Percentiles rank a stretch among this genome's conserved stretches.
phyloP scores from a whole-genome alignment of 2,888 invertebrate species.

The Leptopilina myrica region DNA sequence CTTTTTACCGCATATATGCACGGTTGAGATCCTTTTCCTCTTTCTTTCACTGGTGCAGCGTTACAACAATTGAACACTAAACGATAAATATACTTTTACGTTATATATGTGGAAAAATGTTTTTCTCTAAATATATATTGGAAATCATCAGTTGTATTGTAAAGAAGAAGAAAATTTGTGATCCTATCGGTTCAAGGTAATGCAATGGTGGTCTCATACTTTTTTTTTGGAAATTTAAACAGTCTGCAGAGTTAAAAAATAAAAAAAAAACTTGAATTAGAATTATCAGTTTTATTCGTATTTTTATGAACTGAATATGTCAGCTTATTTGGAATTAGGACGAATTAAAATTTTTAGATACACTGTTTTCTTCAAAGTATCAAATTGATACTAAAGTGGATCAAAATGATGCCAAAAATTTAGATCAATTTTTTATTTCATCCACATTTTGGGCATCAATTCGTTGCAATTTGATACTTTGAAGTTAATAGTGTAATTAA shows the following conservation, averaged over 20 bases:
- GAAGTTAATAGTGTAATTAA: no score
- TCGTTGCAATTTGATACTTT: no score
- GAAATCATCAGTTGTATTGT: not conserved
- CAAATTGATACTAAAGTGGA: no score
- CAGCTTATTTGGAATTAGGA: no score
- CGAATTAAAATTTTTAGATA: no score
- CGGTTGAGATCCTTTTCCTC: not conserved
- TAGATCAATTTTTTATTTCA: no score
- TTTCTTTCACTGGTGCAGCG: not conserved
- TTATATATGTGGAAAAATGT: conserved; percentile 18
- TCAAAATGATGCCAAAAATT: no score
- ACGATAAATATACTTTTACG: not conserved
- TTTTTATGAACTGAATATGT: no score
- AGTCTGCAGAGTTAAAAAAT: no score
- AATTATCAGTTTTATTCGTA: no score
- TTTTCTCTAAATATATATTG: not conserved
- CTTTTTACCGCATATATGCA: conserved; percentile 2
- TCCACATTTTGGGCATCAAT: no score
- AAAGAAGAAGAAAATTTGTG: not conserved
- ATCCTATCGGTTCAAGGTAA: not conserved
- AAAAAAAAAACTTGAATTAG: not conserved
- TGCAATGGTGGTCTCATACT: not conserved
- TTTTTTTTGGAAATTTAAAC: not conserved
- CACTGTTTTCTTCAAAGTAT: no score
- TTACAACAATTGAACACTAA: conserved; percentile 11